Evolutionary conservation across 2,797 vertebrate species (phyloP), one percentile per base, ranked within the genome.

Genomic region (Florisuga fusca): DNA sequence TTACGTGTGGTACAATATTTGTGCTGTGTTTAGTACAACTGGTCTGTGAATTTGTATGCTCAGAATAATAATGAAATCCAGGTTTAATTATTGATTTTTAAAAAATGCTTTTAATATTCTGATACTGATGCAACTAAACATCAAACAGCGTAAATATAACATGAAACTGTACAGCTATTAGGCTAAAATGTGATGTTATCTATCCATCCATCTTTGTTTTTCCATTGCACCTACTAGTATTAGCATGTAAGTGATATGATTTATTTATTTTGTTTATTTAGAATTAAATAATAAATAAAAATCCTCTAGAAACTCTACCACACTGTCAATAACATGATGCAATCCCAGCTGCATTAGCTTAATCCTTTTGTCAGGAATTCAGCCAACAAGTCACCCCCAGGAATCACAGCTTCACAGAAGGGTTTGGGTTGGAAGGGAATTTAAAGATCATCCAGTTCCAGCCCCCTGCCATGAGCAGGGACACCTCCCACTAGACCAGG

Each of bases 21-120:
- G 59, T 88, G 61, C 79, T 10, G 2, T 71, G 36, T 67, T 79
- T 91, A 84, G 84, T 89, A 79, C 45, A 91, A 61, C 53, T 23
- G 19, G 34, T 45, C 58, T 80, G n/a, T 54, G 71, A 82, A 73
- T 73, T 79, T 38, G 19, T 90, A 90, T 76, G 74, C 63, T 58
- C 63, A 48, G 62, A 90, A 82, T 97, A 84, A 79, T 76, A 86
- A 96, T 51, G 69, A 91, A 90, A 90, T 67, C 33, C 18, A 38
- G 33, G 48, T 86, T 94, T 96, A 93, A 94, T 82, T 93, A 76
- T 86, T 74, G 67, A 91, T 88, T 79, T 95, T 67, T 72, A 4
- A 43, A 85, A 87, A 86, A 91, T 33, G 1, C 25, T 76, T 90
- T 94, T 74, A 82, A 74, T 94, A 74, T 74, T 80, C 67, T 46